Percentiles rank a stretch among this genome's conserved stretches.
These are phyloP conservation scores for Cerastis leucographa DNA, from an alignment of 2,888 invertebrate species.

Conservation along the genomic window DNA sequence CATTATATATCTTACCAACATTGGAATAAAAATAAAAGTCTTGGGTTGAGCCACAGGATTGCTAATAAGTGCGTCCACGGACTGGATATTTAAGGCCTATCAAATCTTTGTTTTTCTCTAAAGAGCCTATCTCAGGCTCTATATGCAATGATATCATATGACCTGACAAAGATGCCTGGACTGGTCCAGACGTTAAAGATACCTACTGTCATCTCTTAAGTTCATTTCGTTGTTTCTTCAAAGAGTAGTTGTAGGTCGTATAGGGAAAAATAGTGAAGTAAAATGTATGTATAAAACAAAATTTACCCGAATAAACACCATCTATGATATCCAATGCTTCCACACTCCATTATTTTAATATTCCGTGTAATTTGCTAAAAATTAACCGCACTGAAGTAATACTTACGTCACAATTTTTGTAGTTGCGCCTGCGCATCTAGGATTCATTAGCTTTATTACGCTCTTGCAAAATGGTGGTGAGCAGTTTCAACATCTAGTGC, in stretches of 20 bases:
- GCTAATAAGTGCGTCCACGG: neutral
- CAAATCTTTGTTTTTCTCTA: no score
- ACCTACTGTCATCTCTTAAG: neutral
- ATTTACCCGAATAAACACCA: neutral
- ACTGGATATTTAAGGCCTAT: neutral
- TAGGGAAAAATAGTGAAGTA: neutral
- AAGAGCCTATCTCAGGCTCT: neutral
- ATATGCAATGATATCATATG: no score
- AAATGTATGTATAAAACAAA: neutral
- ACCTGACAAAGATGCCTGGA: no score
- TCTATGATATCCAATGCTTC: slow-evolving; percentile 10
- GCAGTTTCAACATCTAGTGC: slow-evolving; percentile 74
- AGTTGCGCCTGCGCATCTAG: slow-evolving; percentile 69
- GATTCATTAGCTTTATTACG: slow-evolving; percentile 83
- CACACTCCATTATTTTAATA: slow-evolving; percentile 57
- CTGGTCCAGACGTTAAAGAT: neutral
- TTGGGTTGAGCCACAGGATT: neutral
- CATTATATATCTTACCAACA: slow-evolving; percentile 26
- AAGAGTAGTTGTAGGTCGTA: neutral
- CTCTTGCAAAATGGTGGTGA: slow-evolving; percentile 77
- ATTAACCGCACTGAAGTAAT: slow-evolving; percentile 69
- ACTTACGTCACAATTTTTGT: slow-evolving; percentile 81
- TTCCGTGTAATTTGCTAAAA: slow-evolving; percentile 68
- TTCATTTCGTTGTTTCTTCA: neutral
- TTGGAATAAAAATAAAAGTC: neutral